Conservation (phyloP, 2,113 vertebrate species). For the Anseranas semipalmata region DNA sequence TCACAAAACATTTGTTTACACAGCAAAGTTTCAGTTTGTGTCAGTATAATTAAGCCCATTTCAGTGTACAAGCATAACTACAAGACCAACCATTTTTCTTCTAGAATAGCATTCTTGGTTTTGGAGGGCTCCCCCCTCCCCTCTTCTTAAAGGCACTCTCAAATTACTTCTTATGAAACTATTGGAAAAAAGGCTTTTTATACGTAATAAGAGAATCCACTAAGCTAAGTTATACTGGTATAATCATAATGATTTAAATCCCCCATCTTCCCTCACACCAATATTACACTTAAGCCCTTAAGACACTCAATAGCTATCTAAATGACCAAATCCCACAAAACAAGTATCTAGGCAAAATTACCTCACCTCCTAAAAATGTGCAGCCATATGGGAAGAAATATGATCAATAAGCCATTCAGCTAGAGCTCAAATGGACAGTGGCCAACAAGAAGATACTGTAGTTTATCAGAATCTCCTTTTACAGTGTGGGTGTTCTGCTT, state of each 20-base stretch:
- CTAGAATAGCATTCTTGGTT: background rate
- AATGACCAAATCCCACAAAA: conserved; percentile 33
- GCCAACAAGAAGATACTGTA: background rate
- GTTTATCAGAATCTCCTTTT: conserved; percentile 7
- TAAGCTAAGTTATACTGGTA: background rate
- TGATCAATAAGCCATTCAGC: conserved; percentile 46
- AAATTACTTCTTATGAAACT: conserved; percentile 52
- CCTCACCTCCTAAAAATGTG: background rate
- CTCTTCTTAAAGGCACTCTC: background rate
- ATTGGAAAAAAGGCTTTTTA: conserved; percentile 13
- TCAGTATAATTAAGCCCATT: background rate
- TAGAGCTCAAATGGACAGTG: background rate
- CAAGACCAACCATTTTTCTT: background rate
- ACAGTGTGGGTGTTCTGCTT: background rate
- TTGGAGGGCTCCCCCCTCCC: background rate
- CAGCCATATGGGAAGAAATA: conserved; percentile 18
- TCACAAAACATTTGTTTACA: background rate
- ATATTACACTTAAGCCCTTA: conserved; percentile 43
- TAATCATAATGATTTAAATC: conserved; percentile 33
- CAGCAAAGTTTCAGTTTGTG: background rate
- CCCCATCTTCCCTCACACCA: background rate
- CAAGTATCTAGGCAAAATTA: conserved; percentile 8
- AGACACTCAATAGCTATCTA: background rate
- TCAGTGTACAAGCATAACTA: background rate
- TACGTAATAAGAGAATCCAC: conserved; percentile 37